Evolutionary conservation across 2,888 invertebrate genomes (phyloP).

Genomic region (Amphiduros pacificus): DNA sequence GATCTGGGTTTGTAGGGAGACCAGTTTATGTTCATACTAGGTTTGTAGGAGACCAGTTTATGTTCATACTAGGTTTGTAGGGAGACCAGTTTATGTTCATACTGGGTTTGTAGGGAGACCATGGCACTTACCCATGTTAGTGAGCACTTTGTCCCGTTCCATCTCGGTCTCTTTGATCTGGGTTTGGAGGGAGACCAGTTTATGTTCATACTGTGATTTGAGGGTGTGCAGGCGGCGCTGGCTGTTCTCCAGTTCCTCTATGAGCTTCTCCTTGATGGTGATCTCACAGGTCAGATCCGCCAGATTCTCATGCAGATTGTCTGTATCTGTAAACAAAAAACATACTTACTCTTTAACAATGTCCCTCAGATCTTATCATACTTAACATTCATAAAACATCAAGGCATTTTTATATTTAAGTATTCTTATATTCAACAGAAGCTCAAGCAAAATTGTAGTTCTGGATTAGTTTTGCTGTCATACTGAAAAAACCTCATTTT

Average conservation of each 20-base stretch:
- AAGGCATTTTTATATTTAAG: no score
- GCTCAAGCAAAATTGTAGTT: no score
- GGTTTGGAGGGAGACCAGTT: conserved; percentile 79
- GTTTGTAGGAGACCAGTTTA: no score
- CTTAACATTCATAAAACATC: no score
- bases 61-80: no score
- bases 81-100: no score
- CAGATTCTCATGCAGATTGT: conserved; percentile 72
- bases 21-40: conserved; percentile 90
- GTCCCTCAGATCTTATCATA: no score
- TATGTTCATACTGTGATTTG: conserved; percentile 89
- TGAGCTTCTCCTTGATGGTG: conserved; percentile 89
- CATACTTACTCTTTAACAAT: neutral
- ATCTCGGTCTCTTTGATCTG: conserved; percentile 86
- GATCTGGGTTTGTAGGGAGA: conserved; percentile 81
- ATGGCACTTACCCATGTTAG: conserved; percentile 23
- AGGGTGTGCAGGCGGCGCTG: conserved; percentile 83
- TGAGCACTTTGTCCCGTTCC: conserved; percentile 85
- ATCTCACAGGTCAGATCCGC: conserved; percentile 90
- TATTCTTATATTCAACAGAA: no score
- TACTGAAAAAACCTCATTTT: no score
- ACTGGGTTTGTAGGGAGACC: no score
- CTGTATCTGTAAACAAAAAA: conserved; percentile 17
- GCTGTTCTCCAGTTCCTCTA: conserved; percentile 88
- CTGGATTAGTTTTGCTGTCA: no score